phyloP scores from a whole-genome alignment of 2,113 vertebrate genomes.

The Vireo altiloquus region DNA sequence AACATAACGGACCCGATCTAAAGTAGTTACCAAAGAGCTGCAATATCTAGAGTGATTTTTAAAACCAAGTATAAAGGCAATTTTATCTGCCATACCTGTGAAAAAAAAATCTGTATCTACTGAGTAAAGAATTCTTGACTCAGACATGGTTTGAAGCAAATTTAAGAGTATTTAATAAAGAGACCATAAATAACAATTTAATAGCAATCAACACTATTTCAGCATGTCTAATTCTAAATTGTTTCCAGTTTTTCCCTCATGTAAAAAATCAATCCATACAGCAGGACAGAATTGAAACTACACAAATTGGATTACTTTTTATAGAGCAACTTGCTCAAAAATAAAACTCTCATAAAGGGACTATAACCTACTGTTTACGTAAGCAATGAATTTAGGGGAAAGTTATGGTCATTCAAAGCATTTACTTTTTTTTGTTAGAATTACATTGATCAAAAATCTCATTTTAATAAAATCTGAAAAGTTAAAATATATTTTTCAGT shows the following conservation, averaged over 20 bases:
- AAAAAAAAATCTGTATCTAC: not conserved
- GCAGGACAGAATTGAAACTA: not conserved
- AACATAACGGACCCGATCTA: not conserved
- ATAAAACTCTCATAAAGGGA: not conserved
- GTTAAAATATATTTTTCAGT: not conserved
- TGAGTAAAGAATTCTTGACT: not conserved
- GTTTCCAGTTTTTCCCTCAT: not conserved
- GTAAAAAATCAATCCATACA: not conserved
- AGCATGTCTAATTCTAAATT: not conserved
- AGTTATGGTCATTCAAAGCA: not conserved
- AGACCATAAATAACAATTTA: not conserved
- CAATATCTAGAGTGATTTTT: not conserved
- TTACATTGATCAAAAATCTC: not conserved
- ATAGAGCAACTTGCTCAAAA: not conserved
- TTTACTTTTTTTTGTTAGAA: not conserved
- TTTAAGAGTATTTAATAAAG: constrained; percentile 31
- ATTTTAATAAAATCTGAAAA: not conserved
- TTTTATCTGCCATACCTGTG: not conserved
- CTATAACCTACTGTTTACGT: not conserved
- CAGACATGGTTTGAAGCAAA: not conserved
- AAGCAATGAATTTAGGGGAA: not conserved
- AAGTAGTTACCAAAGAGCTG: not conserved
- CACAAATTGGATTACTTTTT: not conserved
- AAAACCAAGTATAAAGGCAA: not conserved
- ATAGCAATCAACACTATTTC: not conserved